These are phyloP conservation scores for Solen grandis DNA, from an alignment of 1,140 invertebrate genomes.

Conservation along the genomic window DNA sequence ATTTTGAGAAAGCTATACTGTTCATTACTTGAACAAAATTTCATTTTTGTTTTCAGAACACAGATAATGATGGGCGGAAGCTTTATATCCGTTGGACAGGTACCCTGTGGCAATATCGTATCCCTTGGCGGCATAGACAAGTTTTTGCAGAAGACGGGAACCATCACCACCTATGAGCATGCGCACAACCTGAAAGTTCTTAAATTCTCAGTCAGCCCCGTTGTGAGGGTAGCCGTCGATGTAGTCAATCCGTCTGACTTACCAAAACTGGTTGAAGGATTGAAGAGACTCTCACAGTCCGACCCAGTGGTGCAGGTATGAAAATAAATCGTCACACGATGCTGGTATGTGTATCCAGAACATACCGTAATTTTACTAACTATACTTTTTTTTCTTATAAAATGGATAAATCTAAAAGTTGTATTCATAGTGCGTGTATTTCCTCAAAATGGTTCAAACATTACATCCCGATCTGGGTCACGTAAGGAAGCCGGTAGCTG, in stretches of 20 bases:
- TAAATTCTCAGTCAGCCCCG: conserved; percentile 98
- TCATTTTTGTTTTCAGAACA: conserved; percentile 89
- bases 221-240: conserved; percentile 99
- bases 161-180: conserved; percentile 99
- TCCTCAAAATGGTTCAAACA: no score
- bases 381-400: no score
- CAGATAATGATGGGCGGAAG: conserved; percentile 99
- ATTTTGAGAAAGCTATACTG: no score
- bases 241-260: conserved; percentile 99
- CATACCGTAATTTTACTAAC: no score
- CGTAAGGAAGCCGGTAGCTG: no score
- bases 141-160: conserved; percentile 99
- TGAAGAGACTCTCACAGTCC: conserved; percentile 98
- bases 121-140: conserved; percentile 99
- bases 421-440: no score
- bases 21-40: no score
- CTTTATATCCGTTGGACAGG: conserved; percentile 98
- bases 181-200: conserved; percentile 97
- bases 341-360: no score
- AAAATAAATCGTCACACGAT: no score
- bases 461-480: no score
- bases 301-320: conserved; percentile 96
- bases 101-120: conserved; percentile 99
- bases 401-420: no score
- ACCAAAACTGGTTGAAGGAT: conserved; percentile 98